These are phyloP conservation scores for Lutraria lutraria DNA, from an alignment of 2,888 invertebrate genomes.

Conservation along the genomic window DNA sequence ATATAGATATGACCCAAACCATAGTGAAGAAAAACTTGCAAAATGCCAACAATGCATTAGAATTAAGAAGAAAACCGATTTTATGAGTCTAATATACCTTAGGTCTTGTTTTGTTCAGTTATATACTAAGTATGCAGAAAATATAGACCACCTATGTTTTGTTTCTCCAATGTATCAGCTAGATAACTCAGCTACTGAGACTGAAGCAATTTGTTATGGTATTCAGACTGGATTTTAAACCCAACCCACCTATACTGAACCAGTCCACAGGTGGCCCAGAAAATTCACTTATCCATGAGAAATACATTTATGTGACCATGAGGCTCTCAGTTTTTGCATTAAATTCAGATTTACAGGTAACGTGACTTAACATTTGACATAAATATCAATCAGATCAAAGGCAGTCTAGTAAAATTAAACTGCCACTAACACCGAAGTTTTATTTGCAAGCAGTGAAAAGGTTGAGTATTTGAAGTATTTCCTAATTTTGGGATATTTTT, in stretches of 20 bases:
- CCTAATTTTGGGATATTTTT: conserved; percentile 15
- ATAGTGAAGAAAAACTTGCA: not conserved
- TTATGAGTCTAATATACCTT: not conserved
- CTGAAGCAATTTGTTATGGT: conserved; percentile 25
- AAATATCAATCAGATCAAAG: conserved; percentile 56
- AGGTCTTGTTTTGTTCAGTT: not conserved
- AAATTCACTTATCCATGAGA: conserved; percentile 41
- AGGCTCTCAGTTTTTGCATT: conserved; percentile 52
- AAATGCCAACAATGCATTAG: conserved; percentile 34
- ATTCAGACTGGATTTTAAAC: conserved; percentile 12
- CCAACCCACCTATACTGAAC: conserved; percentile 28
- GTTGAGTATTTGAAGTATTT: conserved; percentile 8
- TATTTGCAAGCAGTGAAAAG: conserved; percentile 27
- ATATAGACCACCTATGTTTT: conserved; percentile 21
- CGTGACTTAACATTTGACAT: conserved; percentile 53
- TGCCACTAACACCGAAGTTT: conserved; percentile 43
- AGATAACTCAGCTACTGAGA: not conserved
- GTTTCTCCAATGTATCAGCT: not conserved
- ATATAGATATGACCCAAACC: not conserved
- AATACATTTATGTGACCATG: conserved; percentile 50
- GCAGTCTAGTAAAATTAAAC: conserved; percentile 45
- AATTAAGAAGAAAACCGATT: conserved; percentile 18
- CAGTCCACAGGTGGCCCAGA: conserved; percentile 46
- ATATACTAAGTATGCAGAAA: not conserved
- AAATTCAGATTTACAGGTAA: conserved; percentile 54